Evolutionary conservation across 2,113 vertebrate genomes (phyloP), one percentile per base, ranked within the genome.

Genomic region (Solea senegalensis): DNA sequence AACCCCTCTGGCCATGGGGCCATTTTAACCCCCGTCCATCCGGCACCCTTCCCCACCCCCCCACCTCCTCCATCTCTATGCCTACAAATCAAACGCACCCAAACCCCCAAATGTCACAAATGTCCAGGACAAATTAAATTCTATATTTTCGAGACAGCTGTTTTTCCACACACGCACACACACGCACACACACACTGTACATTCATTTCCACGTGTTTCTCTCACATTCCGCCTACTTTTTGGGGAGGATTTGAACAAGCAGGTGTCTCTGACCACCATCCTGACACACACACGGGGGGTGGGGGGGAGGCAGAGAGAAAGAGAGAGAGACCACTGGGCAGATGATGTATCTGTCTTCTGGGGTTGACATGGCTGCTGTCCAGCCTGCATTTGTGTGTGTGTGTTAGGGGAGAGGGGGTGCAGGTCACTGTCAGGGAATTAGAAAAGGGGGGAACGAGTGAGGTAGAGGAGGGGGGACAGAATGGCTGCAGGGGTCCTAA

Each of bases 301-400:
- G 49, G 15, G 49, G 2, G 50, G 8, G 50, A 8, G 50, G 7
- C 2, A 4, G 50, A n/a, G 69, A 69, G 57, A 40, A 62, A 40
- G 80, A 45, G 57, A 40, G 65, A 40, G 80, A 45, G 74, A 66
- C 53, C 74, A 54, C 58, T 65, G 74, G 83, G 63, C 80, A 85
- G 86, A 84, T 89, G 86, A 88, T 89, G 82, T 73, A 87, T 91
- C 76, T 82, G 83, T 87, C 85, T 74, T 85, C 48, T 76, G 62
- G 66, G 50, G 53, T 27, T 70, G 80, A 76, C 76, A 70, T 50
- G 78, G 55, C 72, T 63, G 40, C 72, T 63, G 40, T 78, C 49
- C 70, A 55, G 74, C 63, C 40, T 26, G 4, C 4, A 16, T 70
- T 60, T 75, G 78, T 62, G 63, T 72, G 57, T 65, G 54, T 67